These are phyloP conservation scores for Ferdinandea cuprea DNA, from an alignment of 2,888 invertebrate genomes.

Conservation along the genomic window DNA sequence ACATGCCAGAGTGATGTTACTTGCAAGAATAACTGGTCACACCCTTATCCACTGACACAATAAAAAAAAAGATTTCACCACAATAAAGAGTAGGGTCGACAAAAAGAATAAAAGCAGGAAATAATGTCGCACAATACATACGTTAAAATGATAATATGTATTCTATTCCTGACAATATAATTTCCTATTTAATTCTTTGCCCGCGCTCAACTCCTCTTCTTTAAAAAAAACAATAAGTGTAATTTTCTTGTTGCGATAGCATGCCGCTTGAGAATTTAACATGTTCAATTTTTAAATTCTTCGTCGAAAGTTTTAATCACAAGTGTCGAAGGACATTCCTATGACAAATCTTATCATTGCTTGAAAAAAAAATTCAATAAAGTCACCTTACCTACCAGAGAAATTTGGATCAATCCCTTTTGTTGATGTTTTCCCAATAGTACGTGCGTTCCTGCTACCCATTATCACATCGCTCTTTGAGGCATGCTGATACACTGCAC, in stretches of 20 bases:
- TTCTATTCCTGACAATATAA: not conserved
- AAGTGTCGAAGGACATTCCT: not conserved
- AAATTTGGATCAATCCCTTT: conserved; percentile 3
- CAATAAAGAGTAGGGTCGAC: conserved; percentile 9
- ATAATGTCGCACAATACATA: conserved; percentile 22
- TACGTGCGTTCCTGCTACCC: not conserved
- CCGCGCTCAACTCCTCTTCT: not conserved
- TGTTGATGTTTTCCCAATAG: conserved; percentile 12
- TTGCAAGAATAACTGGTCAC: conserved; percentile 41
- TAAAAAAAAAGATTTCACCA: not conserved
- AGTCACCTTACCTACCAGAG: conserved; percentile 4
- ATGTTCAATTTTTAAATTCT: not conserved
- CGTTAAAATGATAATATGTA: not conserved
- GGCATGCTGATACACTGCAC: conserved; percentile 7
- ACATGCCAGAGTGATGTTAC: too few relatives aligned
- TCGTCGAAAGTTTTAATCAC: too few relatives aligned
- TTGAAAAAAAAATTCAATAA: not conserved
- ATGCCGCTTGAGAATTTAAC: not conserved
- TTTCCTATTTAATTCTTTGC: too few relatives aligned
- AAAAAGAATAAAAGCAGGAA: conserved; percentile 1
- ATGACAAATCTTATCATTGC: not conserved
- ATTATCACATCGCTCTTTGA: conserved; percentile 2
- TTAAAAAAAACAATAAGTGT: not conserved
- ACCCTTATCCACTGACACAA: conserved; percentile 53
- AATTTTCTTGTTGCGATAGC: conserved; percentile 1